A percentile compares a stretch with the other conserved stretches of the same genome.
Conservation (phyloP, 2,888 invertebrate species). For the Eudemis profundana region DNA sequence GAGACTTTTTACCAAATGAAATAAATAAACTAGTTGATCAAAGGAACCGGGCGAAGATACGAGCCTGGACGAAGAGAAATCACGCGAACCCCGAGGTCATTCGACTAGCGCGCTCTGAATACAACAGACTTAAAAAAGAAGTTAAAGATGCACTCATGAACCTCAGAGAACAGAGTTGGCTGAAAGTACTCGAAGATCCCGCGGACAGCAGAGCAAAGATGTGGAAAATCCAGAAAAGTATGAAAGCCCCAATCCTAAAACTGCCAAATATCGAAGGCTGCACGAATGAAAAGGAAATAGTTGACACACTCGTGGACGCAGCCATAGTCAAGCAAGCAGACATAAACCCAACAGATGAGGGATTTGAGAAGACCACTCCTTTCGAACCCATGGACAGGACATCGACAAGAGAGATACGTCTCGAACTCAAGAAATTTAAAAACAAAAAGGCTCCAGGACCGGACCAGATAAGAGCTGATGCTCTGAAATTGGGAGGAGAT, state of each 20-base stretch:
- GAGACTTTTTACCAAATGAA: constrained; percentile 12
- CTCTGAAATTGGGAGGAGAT: constrained; percentile 6
- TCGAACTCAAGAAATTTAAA: no score
- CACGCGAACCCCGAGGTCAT: constrained; percentile 3
- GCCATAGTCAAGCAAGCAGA: constrained; percentile 3
- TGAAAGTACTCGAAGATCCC: constrained; percentile 5
- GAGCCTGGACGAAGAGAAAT: constrained; percentile 21
- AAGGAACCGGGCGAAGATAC: constrained; percentile 11
- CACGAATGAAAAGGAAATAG: background rate
- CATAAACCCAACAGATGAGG: background rate
- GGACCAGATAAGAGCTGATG: constrained; percentile 12
- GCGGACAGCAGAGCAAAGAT: background rate
- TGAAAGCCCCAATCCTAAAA: constrained; percentile 6
- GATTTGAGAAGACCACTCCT: constrained; percentile 5
- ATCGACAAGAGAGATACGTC: no score
- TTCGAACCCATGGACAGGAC: no score
- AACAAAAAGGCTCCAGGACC: no score
- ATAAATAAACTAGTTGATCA: background rate
- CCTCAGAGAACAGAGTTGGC: constrained; percentile 9
- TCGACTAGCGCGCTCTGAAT: background rate
- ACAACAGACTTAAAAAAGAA: constrained; percentile 5
- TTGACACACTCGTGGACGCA: background rate
- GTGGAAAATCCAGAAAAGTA: no score
- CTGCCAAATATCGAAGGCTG: constrained; percentile 8
- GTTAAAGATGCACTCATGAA: constrained; percentile 10